Evolutionary conservation across 2,888 invertebrate species (phyloP).

Genomic region (Steinernema hermaphroditum): DNA sequence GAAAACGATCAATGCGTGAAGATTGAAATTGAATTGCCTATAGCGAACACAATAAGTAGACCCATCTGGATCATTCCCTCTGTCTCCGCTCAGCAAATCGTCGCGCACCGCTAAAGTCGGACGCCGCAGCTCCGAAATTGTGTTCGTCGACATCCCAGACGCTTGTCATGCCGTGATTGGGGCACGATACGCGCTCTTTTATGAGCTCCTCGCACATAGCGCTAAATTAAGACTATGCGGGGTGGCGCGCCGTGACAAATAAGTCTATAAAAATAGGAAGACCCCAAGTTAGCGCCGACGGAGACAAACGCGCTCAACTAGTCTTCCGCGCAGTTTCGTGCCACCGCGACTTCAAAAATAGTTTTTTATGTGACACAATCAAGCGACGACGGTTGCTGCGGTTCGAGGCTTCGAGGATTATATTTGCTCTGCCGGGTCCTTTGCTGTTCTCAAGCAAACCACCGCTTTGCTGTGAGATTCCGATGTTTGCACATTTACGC

Average conservation of each 20-base stretch:
- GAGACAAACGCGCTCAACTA: not conserved
- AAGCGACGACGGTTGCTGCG: not conserved
- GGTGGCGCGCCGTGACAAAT: not conserved
- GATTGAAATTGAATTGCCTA: slow-evolving; percentile 2
- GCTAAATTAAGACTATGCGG: slow-evolving; percentile 1
- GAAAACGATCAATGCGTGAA: slow-evolving; percentile 22
- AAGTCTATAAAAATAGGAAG: slow-evolving; percentile 7
- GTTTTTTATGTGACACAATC: slow-evolving; percentile 23
- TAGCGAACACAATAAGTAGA: slow-evolving; percentile 19
- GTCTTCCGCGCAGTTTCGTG: not conserved
- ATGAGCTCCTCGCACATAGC: not conserved
- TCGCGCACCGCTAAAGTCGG: not conserved
- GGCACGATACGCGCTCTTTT: slow-evolving; percentile 12
- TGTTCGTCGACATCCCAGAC: slow-evolving; percentile 10
- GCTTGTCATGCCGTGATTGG: slow-evolving; percentile 11
- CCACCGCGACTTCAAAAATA: not conserved
- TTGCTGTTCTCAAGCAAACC: slow-evolving; percentile 25
- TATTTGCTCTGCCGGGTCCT: slow-evolving; percentile 15
- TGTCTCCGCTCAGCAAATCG: not conserved
- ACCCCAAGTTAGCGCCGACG: not conserved
- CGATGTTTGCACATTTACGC: slow-evolving; percentile 25
- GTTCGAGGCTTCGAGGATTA: slow-evolving; percentile 16
- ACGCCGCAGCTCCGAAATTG: not conserved
- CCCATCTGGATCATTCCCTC: slow-evolving; percentile 8
- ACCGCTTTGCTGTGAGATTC: slow-evolving; percentile 5